Evolutionary conservation across 2,888 invertebrate genomes (phyloP).

Genomic region (Pyrrhia umbra): DNA sequence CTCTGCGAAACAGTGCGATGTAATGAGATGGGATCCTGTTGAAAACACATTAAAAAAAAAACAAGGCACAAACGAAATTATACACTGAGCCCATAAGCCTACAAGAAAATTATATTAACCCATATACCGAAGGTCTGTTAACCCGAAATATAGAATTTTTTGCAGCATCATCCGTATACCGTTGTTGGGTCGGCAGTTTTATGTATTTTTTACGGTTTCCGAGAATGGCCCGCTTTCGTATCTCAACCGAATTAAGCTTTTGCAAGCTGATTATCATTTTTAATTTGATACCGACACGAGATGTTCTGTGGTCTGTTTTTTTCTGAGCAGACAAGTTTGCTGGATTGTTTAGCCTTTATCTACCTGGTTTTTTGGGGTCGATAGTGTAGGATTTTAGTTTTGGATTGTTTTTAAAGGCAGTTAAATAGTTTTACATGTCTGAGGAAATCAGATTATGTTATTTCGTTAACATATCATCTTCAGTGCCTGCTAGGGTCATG

Average conservation of each 20-base stretch:
- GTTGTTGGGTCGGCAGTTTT: slow-evolving; percentile 73
- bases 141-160: slow-evolving; percentile 66
- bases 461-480: too few relatives aligned
- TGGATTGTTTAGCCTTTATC: slow-evolving; percentile 41
- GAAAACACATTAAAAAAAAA: slow-evolving; percentile 28
- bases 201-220: slow-evolving; percentile 74
- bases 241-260: slow-evolving; percentile 76
- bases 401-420: background rate
- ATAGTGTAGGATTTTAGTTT: slow-evolving; percentile 8
- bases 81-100: slow-evolving; percentile 47
- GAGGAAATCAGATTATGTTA: background rate
- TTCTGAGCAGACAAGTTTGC: slow-evolving; percentile 31
- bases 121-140: slow-evolving; percentile 55
- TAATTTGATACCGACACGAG: slow-evolving; percentile 78
- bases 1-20: slow-evolving; percentile 19
- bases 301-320: slow-evolving; percentile 54
- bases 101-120: slow-evolving; percentile 60
- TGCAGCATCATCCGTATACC: slow-evolving; percentile 69
- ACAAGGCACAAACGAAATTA: slow-evolving; percentile 46
- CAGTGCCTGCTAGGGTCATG: too few relatives aligned
- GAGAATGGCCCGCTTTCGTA: slow-evolving; percentile 69
- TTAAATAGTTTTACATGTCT: background rate
- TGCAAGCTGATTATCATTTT: slow-evolving; percentile 77
- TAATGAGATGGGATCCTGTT: slow-evolving; percentile 50
- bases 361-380: slow-evolving; percentile 39